Conservation (phyloP, 35 echinoderm and acorn worm genomes). For the Diadema setosum region DNA sequence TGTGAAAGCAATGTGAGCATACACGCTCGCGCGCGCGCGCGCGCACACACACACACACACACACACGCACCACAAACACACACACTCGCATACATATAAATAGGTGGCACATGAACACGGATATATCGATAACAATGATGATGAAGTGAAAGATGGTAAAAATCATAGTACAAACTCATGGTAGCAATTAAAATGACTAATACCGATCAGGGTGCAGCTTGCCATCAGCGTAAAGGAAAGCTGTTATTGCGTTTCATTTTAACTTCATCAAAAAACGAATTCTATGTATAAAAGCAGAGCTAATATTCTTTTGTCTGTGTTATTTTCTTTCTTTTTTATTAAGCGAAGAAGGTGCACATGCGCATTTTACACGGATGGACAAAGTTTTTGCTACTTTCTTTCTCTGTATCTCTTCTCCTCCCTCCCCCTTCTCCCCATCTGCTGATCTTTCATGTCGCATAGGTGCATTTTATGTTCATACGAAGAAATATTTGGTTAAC, state of each 20-base stretch:
- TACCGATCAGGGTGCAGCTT: not conserved
- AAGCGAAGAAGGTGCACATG: no score
- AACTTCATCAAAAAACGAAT: not conserved
- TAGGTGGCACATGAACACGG: no score
- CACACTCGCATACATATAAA: no score
- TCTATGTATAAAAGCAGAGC: not conserved
- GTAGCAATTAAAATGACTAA: no score
- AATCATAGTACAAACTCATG: no score
- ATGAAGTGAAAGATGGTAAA: no score
- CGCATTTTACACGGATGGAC: no score
- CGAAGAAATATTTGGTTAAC: not conserved
- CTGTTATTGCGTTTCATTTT: not conserved
- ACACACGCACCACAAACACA: no score
- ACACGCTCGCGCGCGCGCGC: no score
- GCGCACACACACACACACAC: no score
- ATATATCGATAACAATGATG: no score
- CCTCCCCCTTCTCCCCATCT: not conserved
- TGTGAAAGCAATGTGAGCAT: no score
- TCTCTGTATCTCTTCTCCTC: not conserved
- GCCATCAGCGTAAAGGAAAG: not conserved
- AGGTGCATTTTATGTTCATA: not conserved
- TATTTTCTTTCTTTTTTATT: not conserved
- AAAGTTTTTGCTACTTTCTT: not conserved
- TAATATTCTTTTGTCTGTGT: not conserved
- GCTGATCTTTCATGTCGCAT: not conserved